Conservation (phyloP, 2,888 invertebrate species). For the Imbricaverruca yamaguchii region DNA sequence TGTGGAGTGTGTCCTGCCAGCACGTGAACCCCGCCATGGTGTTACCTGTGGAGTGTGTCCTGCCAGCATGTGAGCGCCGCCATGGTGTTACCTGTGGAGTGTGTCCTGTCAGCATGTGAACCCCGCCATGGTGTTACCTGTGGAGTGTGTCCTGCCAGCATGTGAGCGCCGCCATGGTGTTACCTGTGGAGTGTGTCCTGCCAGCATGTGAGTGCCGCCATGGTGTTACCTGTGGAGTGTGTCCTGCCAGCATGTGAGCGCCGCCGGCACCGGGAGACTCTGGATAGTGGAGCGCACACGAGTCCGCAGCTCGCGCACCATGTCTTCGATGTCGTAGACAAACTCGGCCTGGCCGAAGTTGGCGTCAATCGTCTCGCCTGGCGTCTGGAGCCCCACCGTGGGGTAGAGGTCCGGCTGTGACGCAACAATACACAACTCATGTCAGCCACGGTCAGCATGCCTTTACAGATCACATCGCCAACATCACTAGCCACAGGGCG, state of each 20-base stretch:
- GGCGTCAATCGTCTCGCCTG: constrained; percentile 95
- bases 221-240: constrained; percentile 1
- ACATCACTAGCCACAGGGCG: no score
- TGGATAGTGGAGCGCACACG: constrained; percentile 75
- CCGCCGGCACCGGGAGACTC: constrained; percentile 62
- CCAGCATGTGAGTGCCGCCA: not conserved
- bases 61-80: no score
- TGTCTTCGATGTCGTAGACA: constrained; percentile 94
- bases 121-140: no score
- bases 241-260: constrained; percentile 13
- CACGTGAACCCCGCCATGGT: no score
- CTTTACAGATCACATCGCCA: no score
- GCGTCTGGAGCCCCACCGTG: constrained; percentile 96
- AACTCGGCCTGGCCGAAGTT: constrained; percentile 98
- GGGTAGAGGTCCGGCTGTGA: constrained; percentile 81
- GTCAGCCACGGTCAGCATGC: no score
- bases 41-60: no score
- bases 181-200: not conserved
- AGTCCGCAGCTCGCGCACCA: constrained; percentile 83
- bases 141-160: no score
- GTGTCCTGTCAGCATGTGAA: no score
- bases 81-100: no score
- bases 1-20: no score
- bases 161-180: not conserved
- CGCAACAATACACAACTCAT: no score